Evolutionary conservation across 2,888 invertebrate genomes (phyloP), one percentile per base, ranked within the genome.

Genomic region (Protophormia terraenovae): DNA sequence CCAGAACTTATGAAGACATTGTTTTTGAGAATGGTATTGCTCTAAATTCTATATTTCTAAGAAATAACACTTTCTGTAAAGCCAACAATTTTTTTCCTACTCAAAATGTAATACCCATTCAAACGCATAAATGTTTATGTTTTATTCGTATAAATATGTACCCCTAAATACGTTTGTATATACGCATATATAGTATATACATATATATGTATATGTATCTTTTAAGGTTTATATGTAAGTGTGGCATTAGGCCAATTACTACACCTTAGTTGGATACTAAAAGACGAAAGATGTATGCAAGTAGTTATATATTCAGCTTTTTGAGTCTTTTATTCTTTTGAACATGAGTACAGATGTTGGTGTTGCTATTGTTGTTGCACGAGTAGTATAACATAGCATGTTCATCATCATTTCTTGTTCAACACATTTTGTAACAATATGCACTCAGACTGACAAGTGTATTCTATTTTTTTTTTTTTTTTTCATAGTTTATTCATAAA

Each of bases 171-270:
- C 41, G 7, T 41, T 3, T 41, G 41, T 19, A 10, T 64, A 24
- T 64, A 38, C 3, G 3, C 7, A 35, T 22, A 19, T 19, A 19
- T 62, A n/a, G 7, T 10, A n/a, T 27, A 27, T 0, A 35, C 29
- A 55, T n/a, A 0, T 55, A 22, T 32, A 62, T 53, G n/a, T 12
- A 38, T 50, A 32, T 53, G 24, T 19, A 27, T 53, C n/a, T 41
- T 16, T 14, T n/a, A n/a, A 38, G 16, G 8, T 19, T 64, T 45
- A 47, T 62, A 69, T 66, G 72, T 66, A 77, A 77, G 77, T 72
- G 66, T 83, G 82, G 77, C 72, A 83, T 72, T 83, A 83, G 83
- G 77, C 71, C 83, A 83, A 83, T 77, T 83, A 77, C 83, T 67
- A 53, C 72, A 83, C 83, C 66, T 83, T 60, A 72, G 66, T 22